Conservation (phyloP, 2,797 vertebrate species). For the Tarsius wallacei region DNA sequence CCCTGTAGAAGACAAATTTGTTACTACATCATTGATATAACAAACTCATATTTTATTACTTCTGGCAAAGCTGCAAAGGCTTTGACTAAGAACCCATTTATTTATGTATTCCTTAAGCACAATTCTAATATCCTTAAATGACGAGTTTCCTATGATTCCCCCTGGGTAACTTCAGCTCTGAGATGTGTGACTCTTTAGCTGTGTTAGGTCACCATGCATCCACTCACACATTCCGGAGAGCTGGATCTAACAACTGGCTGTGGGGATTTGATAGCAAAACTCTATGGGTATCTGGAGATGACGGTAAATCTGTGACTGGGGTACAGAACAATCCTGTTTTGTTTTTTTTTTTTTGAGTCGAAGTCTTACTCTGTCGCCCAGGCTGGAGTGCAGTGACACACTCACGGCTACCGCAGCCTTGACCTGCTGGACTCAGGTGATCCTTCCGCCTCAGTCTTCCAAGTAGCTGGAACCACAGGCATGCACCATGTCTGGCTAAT, state of each 20-base stretch:
- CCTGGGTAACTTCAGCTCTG: background rate
- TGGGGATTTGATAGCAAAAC: background rate
- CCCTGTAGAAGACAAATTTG: background rate
- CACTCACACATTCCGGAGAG: background rate
- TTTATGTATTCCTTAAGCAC: background rate
- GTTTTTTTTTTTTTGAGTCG: no score
- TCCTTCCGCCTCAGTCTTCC: no score
- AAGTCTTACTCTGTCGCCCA: no score
- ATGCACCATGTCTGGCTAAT: no score
- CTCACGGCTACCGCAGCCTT: no score
- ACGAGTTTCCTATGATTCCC: background rate
- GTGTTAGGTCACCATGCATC: background rate
- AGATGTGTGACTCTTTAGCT: background rate
- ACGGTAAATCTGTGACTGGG: background rate
- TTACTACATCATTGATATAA: background rate
- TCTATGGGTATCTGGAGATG: background rate
- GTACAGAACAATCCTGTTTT: background rate
- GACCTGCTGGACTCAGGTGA: no score
- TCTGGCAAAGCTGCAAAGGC: background rate
- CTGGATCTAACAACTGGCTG: background rate
- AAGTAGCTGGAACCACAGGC: no score
- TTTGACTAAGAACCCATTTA: background rate
- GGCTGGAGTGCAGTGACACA: no score
- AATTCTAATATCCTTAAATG: background rate
- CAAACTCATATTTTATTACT: background rate